Evolutionary conservation across 2,888 invertebrate genomes (phyloP).

Genomic region (Pollenia griseotomentosa): DNA sequence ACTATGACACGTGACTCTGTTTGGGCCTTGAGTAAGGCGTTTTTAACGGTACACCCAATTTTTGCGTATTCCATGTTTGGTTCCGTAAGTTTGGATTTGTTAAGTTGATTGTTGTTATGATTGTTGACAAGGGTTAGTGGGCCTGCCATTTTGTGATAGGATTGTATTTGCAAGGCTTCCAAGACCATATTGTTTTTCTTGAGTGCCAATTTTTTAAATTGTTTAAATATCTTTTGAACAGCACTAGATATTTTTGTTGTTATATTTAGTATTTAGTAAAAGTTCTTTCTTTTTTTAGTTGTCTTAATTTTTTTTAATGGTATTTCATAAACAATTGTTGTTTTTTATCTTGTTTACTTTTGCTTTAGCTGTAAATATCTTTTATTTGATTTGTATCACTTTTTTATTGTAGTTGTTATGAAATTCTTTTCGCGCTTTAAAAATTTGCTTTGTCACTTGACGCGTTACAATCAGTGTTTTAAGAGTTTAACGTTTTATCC

Average conservation of each 20-base stretch:
- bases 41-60: constrained; percentile 82
- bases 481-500: constrained; percentile 21
- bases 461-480: constrained; percentile 22
- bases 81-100: constrained; percentile 11
- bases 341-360: constrained; percentile 35
- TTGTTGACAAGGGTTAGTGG: constrained; percentile 57
- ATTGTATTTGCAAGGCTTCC: constrained; percentile 78
- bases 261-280: constrained; percentile 57
- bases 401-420: constrained; percentile 77
- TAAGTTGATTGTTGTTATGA: constrained; percentile 63
- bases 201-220: constrained; percentile 69
- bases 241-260: constrained; percentile 34
- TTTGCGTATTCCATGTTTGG: constrained; percentile 78
- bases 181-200: constrained; percentile 80
- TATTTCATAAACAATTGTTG: constrained; percentile 16
- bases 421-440: constrained; percentile 79
- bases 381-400: constrained; percentile 32
- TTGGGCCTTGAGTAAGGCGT: constrained; percentile 82
- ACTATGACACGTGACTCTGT: constrained; percentile 83
- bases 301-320: constrained; percentile 29
- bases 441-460: constrained; percentile 61
- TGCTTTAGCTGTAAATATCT: constrained; percentile 34
- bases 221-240: constrained; percentile 62
- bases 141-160: constrained; percentile 73
- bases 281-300: constrained; percentile 76